Evolutionary conservation across 2,888 invertebrate genomes (phyloP).

Genomic region (Asteroscopus sphinx): DNA sequence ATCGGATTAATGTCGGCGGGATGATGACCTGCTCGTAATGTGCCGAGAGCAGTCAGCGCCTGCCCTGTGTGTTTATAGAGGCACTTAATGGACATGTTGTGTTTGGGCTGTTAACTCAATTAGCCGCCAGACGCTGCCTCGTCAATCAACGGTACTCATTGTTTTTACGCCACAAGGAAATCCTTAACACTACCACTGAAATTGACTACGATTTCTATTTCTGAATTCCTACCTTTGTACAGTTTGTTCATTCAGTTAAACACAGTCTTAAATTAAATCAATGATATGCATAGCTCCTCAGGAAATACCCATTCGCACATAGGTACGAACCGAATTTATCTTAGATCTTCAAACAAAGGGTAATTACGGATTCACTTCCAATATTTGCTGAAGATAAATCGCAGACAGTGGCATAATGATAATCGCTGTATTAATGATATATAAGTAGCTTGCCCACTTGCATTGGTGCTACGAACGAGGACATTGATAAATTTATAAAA

Average conservation of each 20-base stretch:
- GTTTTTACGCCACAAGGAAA: conserved; percentile 76
- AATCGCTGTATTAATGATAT: conserved; percentile 66
- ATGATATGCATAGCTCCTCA: conserved; percentile 54
- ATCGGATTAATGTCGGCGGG: conserved; percentile 55
- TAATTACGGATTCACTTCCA: conserved; percentile 82
- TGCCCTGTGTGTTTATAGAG: conserved; percentile 70
- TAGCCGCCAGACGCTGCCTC: conserved; percentile 73
- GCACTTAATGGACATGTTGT: conserved; percentile 83
- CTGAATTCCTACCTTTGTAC: conserved; percentile 15
- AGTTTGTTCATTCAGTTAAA: conserved; percentile 18
- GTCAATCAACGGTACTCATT: conserved; percentile 79
- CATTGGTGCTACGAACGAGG: conserved; percentile 28
- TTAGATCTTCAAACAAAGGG: conserved; percentile 78
- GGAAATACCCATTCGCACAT: conserved; percentile 70
- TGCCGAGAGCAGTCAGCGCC: conserved; percentile 43
- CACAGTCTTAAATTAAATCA: conserved; percentile 50
- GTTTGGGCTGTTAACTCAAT: conserved; percentile 85
- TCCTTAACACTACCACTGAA: conserved; percentile 50
- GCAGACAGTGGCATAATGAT: conserved; percentile 76
- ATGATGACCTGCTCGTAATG: conserved; percentile 54
- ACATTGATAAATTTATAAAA: conserved; percentile 22
- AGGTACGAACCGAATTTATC: conserved; percentile 78
- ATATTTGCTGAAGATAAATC: conserved; percentile 85
- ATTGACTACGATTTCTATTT: conserved; percentile 38
- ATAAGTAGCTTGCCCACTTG: conserved; percentile 55